Evolutionary conservation across 2,888 invertebrate genomes (phyloP).

Genomic region (Drosophila diplacantha): DNA sequence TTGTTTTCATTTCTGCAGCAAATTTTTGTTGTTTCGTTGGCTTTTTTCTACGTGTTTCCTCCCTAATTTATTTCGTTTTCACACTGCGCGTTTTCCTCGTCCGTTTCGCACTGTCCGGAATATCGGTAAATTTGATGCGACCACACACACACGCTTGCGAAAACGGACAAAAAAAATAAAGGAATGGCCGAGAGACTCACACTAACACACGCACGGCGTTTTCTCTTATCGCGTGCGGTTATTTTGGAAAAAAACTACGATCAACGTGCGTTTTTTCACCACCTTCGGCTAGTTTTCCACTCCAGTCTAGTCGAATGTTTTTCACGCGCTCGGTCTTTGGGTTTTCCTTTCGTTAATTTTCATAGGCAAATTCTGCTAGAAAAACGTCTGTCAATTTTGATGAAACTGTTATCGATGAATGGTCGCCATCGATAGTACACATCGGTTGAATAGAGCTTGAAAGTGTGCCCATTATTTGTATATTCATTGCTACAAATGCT

Average conservation of each 20-base stretch:
- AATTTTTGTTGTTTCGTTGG: constrained; percentile 12
- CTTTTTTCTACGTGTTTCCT: constrained; percentile 23
- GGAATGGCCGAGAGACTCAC: constrained; percentile 27
- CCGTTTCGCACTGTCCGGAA: constrained; percentile 45
- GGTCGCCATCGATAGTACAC: not conserved
- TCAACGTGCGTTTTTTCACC: constrained; percentile 47
- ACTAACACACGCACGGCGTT: constrained; percentile 13
- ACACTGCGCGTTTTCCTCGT: constrained; percentile 26
- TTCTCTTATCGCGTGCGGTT: constrained; percentile 42
- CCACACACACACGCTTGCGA: constrained; percentile 32
- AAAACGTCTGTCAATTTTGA: constrained; percentile 10
- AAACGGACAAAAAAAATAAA: constrained; percentile 47
- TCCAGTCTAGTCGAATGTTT: constrained; percentile 3
- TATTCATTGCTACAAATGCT: no score
- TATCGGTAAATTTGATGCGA: constrained; percentile 63
- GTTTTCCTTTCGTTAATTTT: constrained; percentile 49
- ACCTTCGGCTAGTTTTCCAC: constrained; percentile 9
- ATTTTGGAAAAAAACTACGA: constrained; percentile 48
- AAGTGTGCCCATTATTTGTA: no score
- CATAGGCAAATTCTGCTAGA: constrained; percentile 53
- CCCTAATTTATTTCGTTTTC: constrained; percentile 11
- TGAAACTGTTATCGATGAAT: constrained; percentile 2
- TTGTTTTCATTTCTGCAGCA: constrained; percentile 9
- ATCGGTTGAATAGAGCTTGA: not conserved
- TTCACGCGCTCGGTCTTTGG: constrained; percentile 46